Percentiles rank a stretch among this genome's conserved stretches.
These are phyloP conservation scores for Notolabrus celidotus DNA, from an alignment of 2,797 vertebrate genomes.

Conservation along the genomic window DNA sequence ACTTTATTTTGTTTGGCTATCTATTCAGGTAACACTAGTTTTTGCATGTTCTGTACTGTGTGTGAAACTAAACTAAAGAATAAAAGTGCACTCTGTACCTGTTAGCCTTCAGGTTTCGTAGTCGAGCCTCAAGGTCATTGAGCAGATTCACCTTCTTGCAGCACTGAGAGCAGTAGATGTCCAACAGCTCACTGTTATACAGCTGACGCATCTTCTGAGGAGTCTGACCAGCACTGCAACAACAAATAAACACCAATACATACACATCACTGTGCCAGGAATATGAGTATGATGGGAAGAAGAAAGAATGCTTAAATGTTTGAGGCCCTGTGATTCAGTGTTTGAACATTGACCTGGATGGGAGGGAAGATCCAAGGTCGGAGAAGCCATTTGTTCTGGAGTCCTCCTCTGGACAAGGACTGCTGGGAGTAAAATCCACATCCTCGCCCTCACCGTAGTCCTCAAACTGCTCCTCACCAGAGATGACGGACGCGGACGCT, in stretches of 20 bases:
- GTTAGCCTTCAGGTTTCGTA: slow-evolving; percentile 94
- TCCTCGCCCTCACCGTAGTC: slow-evolving; percentile 97
- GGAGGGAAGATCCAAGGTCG: slow-evolving; percentile 94
- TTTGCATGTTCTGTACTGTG: not conserved
- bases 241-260: not conserved
- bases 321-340: no score
- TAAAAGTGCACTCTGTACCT: slow-evolving; percentile 81
- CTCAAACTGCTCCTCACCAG: slow-evolving; percentile 95
- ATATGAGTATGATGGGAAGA: not conserved
- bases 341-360: slow-evolving; percentile 88
- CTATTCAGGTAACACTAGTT: not conserved
- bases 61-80: not conserved
- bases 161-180: slow-evolving; percentile 97
- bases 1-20: no score
- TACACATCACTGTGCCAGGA: not conserved
- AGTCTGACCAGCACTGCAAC: slow-evolving; percentile 91
- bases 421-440: slow-evolving; percentile 92
- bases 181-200: slow-evolving; percentile 90
- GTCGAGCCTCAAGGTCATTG: slow-evolving; percentile 94
- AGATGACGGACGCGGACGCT: slow-evolving; percentile 49
- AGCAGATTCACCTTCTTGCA: slow-evolving; percentile 96
- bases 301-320: no score
- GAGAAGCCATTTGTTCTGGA: slow-evolving; percentile 90
- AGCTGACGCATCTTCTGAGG: slow-evolving; percentile 90
- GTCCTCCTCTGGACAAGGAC: slow-evolving; percentile 93